phyloP scores from a whole-genome alignment of 2,797 vertebrate genomes.

The Danio kyathit region DNA sequence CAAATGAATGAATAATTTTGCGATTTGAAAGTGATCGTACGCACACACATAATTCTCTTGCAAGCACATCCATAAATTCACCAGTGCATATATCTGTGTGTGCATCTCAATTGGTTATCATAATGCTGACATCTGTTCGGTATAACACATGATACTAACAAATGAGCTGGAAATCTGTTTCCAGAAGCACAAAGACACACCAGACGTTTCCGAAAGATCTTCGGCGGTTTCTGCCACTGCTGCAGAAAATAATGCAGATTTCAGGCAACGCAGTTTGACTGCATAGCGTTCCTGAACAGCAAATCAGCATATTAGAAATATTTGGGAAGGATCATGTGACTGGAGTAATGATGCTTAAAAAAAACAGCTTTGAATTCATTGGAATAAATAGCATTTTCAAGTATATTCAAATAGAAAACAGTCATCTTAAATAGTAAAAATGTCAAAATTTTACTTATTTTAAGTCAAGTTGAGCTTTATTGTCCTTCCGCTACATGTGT shows the following conservation, averaged over 20 bases:
- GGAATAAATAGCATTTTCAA: no score
- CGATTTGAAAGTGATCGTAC: background rate
- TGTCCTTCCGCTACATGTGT: no score
- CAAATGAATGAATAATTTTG: conserved; percentile 18
- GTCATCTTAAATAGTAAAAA: no score
- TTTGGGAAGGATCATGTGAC: no score
- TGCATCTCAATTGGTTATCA: conserved; percentile 12
- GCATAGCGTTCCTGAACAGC: background rate
- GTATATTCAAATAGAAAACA: no score
- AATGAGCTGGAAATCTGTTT: conserved; percentile 24
- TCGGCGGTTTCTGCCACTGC: background rate
- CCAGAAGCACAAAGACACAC: background rate
- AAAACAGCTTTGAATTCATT: no score
- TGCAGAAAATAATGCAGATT: conserved; percentile 2
- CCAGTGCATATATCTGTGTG: background rate
- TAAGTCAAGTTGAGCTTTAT: no score
- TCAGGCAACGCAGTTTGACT: background rate
- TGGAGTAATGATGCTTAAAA: no score
- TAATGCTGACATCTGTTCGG: conserved; percentile 14
- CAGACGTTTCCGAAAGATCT: background rate
- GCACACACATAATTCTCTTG: background rate
- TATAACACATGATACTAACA: conserved; percentile 4
- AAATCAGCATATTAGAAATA: no score
- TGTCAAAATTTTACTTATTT: no score
- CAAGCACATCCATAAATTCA: conserved; percentile 2